Conservation (phyloP, 2,113 vertebrate species). For the Clarias gariepinus region DNA sequence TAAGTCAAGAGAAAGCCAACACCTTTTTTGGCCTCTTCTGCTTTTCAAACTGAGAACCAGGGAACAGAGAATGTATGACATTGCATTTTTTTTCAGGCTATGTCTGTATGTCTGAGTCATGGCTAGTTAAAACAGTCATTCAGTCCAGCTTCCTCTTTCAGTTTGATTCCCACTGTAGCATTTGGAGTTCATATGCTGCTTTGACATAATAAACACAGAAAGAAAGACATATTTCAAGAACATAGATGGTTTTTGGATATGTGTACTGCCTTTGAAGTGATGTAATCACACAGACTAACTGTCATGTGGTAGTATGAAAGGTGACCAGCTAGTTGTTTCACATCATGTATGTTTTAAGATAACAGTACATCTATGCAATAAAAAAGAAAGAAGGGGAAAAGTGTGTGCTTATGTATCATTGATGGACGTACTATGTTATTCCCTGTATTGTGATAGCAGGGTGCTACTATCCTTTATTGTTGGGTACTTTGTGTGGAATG, state of each 20-base stretch:
- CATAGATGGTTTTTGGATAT: background rate
- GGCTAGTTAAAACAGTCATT: conserved; percentile 10
- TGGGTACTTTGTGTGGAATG: conserved; percentile 32
- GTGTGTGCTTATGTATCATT: background rate
- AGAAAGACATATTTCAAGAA: background rate
- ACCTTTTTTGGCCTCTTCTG: conserved; percentile 59
- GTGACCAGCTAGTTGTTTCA: no score
- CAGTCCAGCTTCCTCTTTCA: conserved; percentile 36
- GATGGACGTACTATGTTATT: background rate
- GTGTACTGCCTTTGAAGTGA: background rate
- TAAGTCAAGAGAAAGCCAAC: conserved; percentile 57
- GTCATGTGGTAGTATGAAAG: background rate
- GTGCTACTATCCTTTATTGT: background rate
- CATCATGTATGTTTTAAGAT: background rate
- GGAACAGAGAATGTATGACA: conserved; percentile 45
- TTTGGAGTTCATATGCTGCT: conserved; percentile 12
- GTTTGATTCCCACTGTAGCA: conserved; percentile 8
- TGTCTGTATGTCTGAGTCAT: conserved; percentile 6
- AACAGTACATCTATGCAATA: background rate
- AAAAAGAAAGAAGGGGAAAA: background rate
- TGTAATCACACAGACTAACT: background rate
- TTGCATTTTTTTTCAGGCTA: conserved; percentile 23
- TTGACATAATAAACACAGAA: background rate
- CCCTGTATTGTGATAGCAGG: background rate
- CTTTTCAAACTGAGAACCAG: conserved; percentile 57